Evolutionary conservation across 2,888 invertebrate genomes (phyloP).

Genomic region (Steromphala cineraria): DNA sequence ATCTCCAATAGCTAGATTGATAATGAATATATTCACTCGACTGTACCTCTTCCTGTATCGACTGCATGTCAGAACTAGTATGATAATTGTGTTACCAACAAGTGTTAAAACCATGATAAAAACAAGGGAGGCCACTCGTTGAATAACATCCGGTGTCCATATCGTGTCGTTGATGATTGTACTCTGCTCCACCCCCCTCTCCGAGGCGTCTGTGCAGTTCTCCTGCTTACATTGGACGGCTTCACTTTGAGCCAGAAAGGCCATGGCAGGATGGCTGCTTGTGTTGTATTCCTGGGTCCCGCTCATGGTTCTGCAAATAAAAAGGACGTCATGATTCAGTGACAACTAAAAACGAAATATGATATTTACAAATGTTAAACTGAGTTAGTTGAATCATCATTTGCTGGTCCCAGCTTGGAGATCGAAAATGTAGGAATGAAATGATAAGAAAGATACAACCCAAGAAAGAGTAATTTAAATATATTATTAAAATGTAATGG

Average conservation of each 20-base stretch:
- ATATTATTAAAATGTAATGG: too few relatives aligned
- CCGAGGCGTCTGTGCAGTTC: neutral
- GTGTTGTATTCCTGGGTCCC: neutral
- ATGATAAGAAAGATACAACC: too few relatives aligned
- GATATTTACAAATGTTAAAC: too few relatives aligned
- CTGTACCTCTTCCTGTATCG: slow-evolving; percentile 69
- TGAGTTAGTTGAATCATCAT: too few relatives aligned
- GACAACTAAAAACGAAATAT: too few relatives aligned
- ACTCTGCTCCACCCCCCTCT: neutral
- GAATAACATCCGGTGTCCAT: slow-evolving; percentile 75
- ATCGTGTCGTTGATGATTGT: slow-evolving; percentile 42
- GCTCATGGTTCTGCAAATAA: neutral
- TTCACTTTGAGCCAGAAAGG: neutral
- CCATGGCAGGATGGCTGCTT: neutral
- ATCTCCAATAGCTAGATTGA: slow-evolving; percentile 76
- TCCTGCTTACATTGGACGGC: neutral
- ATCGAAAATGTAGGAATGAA: too few relatives aligned
- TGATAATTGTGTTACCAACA: slow-evolving; percentile 74
- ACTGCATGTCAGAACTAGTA: slow-evolving; percentile 74
- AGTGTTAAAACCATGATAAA: slow-evolving; percentile 74
- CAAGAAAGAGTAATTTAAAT: too few relatives aligned
- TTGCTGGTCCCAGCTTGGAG: too few relatives aligned
- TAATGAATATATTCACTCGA: slow-evolving; percentile 76
- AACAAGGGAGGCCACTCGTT: slow-evolving; percentile 73
- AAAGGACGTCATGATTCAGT: too few relatives aligned